Conservation (phyloP, 2,888 invertebrate genomes). For the Eristalis pertinax region DNA sequence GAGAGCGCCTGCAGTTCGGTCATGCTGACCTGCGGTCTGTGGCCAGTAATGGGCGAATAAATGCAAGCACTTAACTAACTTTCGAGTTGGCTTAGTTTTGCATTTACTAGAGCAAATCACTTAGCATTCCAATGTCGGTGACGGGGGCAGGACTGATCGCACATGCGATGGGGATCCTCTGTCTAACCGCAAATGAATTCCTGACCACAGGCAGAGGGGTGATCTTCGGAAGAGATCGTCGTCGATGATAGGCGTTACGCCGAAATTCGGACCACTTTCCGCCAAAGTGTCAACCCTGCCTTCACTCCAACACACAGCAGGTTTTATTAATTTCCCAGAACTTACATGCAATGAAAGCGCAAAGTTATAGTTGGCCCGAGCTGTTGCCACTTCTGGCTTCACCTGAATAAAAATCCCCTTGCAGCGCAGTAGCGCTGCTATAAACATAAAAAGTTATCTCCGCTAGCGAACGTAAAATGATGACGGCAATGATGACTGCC, state of each 20-base stretch:
- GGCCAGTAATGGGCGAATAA: neutral
- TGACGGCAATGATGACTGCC: slow-evolving; percentile 49
- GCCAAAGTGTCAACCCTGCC: slow-evolving; percentile 46
- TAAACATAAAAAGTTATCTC: slow-evolving; percentile 61
- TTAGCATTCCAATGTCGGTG: neutral
- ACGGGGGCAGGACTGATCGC: neutral
- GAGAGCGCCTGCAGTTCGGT: neutral
- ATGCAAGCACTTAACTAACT: neutral
- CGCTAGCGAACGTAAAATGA: slow-evolving; percentile 31
- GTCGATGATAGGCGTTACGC: too few species aligned
- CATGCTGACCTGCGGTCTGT: neutral
- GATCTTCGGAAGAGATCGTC: too few species aligned
- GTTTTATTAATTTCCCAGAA: slow-evolving; percentile 40
- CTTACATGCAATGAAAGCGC: slow-evolving; percentile 61
- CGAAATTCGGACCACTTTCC: neutral
- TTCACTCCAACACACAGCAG: neutral
- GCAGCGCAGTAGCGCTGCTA: slow-evolving; percentile 26
- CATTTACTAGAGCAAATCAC: neutral
- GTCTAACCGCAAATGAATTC: too few species aligned
- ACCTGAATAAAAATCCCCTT: slow-evolving; percentile 51
- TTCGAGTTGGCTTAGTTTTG: neutral
- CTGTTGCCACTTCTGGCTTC: slow-evolving; percentile 61
- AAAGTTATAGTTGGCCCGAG: slow-evolving; percentile 55
- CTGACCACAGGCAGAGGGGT: too few species aligned
- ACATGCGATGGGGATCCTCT: too few species aligned